Evolutionary conservation across 2,888 invertebrate species (phyloP).

Genomic region (Panzeria rudis): DNA sequence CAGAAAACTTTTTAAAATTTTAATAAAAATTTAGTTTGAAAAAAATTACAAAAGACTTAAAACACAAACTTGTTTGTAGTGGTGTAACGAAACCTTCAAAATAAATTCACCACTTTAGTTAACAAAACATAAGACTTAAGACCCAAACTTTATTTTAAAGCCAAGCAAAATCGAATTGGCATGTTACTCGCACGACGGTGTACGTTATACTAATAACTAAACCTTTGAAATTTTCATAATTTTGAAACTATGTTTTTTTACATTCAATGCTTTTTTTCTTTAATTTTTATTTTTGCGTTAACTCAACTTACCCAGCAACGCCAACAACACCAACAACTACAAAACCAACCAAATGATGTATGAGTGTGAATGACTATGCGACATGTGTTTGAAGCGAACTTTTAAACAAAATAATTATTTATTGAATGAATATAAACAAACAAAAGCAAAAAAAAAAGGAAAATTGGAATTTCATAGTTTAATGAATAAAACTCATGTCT

Average conservation of each 20-base stretch:
- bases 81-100: neutral
- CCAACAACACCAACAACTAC: conserved; percentile 6
- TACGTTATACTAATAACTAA: conserved; percentile 64
- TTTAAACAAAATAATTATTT: conserved; percentile 15
- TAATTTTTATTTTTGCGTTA: conserved; percentile 34
- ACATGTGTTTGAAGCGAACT: conserved; percentile 51
- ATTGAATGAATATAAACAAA: conserved; percentile 34
- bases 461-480: conserved; percentile 39
- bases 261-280: conserved; percentile 16
- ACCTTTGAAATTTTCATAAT: conserved; percentile 55
- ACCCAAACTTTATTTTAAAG: conserved; percentile 53
- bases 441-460: neutral
- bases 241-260: conserved; percentile 54
- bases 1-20: conserved; percentile 5
- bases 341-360: conserved; percentile 21
- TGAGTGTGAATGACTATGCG: conserved; percentile 42
- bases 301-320: conserved; percentile 3
- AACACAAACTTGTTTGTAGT: conserved; percentile 49
- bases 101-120: neutral
- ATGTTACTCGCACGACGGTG: conserved; percentile 61
- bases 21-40: neutral
- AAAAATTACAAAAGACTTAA: conserved; percentile 37
- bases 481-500: conserved; percentile 6
- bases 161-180: conserved; percentile 15
- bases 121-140: conserved; percentile 63